Evolutionary conservation across 2,113 vertebrate species (phyloP).

Genomic region (Pycnonotus jocosus): DNA sequence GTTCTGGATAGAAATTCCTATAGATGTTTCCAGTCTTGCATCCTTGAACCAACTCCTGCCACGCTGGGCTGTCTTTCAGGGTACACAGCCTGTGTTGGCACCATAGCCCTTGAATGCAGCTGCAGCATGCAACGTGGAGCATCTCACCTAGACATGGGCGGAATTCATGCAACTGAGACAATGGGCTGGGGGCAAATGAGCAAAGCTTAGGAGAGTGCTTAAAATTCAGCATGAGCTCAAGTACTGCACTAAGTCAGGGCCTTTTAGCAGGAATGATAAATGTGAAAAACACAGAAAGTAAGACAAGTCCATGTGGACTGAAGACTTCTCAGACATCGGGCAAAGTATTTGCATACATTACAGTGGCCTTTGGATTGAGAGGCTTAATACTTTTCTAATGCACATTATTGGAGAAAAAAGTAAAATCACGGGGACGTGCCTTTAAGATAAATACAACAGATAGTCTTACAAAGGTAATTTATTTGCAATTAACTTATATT

Average conservation of each 20-base stretch:
- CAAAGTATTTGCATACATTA: slow-evolving; percentile 37
- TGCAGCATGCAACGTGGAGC: background rate
- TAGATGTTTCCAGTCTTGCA: background rate
- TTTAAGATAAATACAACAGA: background rate
- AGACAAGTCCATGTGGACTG: background rate
- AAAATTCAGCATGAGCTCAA: background rate
- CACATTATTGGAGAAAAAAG: background rate
- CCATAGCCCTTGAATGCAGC: background rate
- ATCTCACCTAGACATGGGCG: background rate
- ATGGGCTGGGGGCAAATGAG: background rate
- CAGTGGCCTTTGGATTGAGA: background rate
- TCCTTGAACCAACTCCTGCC: background rate
- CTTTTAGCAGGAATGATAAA: slow-evolving; percentile 48
- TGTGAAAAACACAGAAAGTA: background rate
- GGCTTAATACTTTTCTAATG: background rate
- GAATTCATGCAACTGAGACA: background rate
- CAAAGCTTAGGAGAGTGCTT: background rate
- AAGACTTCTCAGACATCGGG: background rate
- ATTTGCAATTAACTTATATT: background rate
- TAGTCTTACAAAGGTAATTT: background rate
- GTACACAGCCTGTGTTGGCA: background rate
- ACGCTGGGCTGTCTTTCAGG: background rate
- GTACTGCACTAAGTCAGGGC: background rate
- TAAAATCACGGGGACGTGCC: background rate
- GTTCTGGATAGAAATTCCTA: background rate